These are phyloP conservation scores for Eurytoma adleriae DNA, from an alignment of 2,888 invertebrate genomes.

Conservation along the genomic window DNA sequence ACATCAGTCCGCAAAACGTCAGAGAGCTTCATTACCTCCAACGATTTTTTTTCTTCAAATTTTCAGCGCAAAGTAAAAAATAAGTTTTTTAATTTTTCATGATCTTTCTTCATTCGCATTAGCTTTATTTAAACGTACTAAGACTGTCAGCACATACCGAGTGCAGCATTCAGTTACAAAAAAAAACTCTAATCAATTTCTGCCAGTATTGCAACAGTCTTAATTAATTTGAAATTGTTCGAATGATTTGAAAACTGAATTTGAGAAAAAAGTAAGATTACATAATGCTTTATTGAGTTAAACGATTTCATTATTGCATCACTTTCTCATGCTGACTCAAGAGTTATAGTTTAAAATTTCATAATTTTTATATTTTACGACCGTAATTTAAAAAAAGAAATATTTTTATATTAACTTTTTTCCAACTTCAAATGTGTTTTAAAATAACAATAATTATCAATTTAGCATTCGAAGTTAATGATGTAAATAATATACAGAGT, in stretches of 20 bases:
- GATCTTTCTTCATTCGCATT: constrained; percentile 50
- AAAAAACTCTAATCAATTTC: constrained; percentile 30
- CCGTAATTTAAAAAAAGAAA: too few relatives aligned
- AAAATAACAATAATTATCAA: too few relatives aligned
- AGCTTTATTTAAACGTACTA: constrained; percentile 20
- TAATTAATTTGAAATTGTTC: constrained; percentile 19
- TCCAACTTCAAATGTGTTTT: too few relatives aligned
- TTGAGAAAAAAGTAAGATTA: background rate
- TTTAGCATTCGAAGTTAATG: too few relatives aligned
- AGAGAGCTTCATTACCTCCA: constrained; percentile 49
- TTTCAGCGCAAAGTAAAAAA: constrained; percentile 52
- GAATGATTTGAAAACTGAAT: constrained; percentile 32
- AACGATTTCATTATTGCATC: too few relatives aligned
- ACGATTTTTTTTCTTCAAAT: constrained; percentile 34
- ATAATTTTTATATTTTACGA: too few relatives aligned
- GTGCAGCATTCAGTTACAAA: constrained; percentile 20
- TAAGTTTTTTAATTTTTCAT: constrained; percentile 48
- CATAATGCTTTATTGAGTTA: too few relatives aligned
- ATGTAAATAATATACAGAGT: too few relatives aligned
- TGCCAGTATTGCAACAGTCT: constrained; percentile 33
- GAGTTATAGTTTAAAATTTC: too few relatives aligned
- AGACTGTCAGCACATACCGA: constrained; percentile 34
- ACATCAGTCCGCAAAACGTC: constrained; percentile 56
- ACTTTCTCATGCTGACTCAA: too few relatives aligned
- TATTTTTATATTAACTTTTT: too few relatives aligned